Evolutionary conservation across 2,797 vertebrate genomes (phyloP).

Genomic region (Calcarius lapponicus): DNA sequence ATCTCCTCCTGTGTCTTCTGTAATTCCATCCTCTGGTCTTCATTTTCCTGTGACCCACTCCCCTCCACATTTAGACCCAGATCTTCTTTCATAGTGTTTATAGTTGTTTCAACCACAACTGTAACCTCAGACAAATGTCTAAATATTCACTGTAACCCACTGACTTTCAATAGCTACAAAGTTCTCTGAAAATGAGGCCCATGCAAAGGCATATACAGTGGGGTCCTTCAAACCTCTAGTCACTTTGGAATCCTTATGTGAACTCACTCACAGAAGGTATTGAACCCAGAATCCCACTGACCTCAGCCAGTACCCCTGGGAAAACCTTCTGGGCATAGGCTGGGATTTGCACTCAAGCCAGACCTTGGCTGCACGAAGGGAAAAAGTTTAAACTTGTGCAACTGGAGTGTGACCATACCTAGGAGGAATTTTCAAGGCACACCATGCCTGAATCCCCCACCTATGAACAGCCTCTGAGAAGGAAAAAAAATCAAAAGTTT

Average conservation of each 20-base stretch:
- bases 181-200: not conserved
- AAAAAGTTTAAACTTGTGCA: not conserved
- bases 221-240: not conserved
- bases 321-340: not conserved
- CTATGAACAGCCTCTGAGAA: not conserved
- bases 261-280: not conserved
- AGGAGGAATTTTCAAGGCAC: not conserved
- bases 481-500: not conserved
- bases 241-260: not conserved
- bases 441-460: not conserved
- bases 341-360: not conserved
- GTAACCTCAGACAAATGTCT: constrained; percentile 12
- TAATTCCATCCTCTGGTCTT: not conserved
- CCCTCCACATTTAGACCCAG: not conserved
- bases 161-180: not conserved
- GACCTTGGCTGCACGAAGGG: not conserved
- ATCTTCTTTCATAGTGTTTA: constrained; percentile 1
- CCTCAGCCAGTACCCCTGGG: not conserved
- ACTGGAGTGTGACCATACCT: accelerated
- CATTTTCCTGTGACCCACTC: not conserved
- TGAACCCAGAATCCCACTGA: not conserved
- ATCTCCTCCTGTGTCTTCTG: constrained; percentile 7
- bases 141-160: not conserved
- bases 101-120: not conserved
- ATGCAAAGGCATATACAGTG: not conserved